Evolutionary conservation across 1,140 invertebrate genomes (phyloP).

Genomic region (Scaptomyza montana): DNA sequence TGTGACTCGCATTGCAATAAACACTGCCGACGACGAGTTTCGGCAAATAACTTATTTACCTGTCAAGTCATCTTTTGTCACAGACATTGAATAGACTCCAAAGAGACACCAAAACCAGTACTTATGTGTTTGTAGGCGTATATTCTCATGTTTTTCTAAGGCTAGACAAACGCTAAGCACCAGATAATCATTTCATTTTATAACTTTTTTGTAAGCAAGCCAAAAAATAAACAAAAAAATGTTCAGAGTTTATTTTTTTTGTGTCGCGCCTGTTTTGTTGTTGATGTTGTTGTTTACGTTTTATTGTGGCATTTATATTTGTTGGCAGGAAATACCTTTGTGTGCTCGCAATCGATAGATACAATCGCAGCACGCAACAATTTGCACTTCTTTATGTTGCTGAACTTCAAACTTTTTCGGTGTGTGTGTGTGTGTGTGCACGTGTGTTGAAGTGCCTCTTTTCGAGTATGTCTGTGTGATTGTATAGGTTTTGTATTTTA

Average conservation of each 20-base stretch:
- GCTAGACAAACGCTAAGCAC: slow-evolving; percentile 69
- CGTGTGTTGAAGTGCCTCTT: slow-evolving; percentile 19
- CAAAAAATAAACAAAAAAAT: slow-evolving; percentile 3
- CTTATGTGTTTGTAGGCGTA: slow-evolving; percentile 11
- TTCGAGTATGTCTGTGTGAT: slow-evolving; percentile 8
- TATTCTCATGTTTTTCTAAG: slow-evolving; percentile 57
- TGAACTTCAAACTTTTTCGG: slow-evolving; percentile 71
- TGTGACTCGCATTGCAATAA: slow-evolving; percentile 75
- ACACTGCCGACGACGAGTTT: slow-evolving; percentile 42
- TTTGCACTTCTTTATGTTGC: slow-evolving; percentile 80
- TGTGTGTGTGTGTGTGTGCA: slow-evolving; percentile 18
- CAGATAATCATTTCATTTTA: slow-evolving; percentile 82
- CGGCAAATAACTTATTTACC: slow-evolving; percentile 66
- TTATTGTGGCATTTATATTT: slow-evolving; percentile 79
- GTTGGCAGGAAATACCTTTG: slow-evolving; percentile 78
- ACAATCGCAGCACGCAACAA: slow-evolving; percentile 81
- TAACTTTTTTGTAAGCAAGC: slow-evolving; percentile 65
- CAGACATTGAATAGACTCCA: slow-evolving; percentile 13
- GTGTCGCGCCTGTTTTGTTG: slow-evolving; percentile 62
- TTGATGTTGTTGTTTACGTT: slow-evolving; percentile 55
- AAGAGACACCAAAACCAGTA: neutral
- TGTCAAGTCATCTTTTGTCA: slow-evolving; percentile 44
- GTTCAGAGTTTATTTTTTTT: slow-evolving; percentile 44
- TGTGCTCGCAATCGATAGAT: slow-evolving; percentile 77
- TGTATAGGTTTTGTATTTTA: slow-evolving; percentile 55